phyloP scores from a whole-genome alignment of 92 coral and sea anemone species.

The Scolanthus callimorphus region DNA sequence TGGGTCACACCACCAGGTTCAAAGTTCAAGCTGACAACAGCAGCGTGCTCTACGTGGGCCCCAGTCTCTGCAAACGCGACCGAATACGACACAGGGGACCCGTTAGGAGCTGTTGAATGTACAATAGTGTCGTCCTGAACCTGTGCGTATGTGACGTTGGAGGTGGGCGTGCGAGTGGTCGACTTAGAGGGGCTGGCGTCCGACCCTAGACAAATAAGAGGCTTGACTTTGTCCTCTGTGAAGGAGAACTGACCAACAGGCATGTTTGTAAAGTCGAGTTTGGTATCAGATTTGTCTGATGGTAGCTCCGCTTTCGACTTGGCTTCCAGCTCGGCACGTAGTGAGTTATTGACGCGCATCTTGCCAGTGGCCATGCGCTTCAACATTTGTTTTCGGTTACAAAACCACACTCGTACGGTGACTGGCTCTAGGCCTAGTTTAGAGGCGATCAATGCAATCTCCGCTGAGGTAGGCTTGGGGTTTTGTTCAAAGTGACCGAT shows the following conservation, averaged over 20 bases:
- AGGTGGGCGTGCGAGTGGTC: constrained; percentile 38
- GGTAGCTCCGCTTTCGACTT: constrained; percentile 46
- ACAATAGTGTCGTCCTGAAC: constrained; percentile 77
- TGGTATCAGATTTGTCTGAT: too few relatives aligned
- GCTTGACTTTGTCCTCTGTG: constrained; percentile 85
- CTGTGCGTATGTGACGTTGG: constrained; percentile 73
- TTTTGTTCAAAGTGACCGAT: constrained; percentile 79
- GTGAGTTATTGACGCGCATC: constrained; percentile 64
- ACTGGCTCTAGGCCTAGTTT: constrained; percentile 89
- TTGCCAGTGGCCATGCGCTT: constrained; percentile 92
- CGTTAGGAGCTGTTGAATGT: constrained; percentile 25
- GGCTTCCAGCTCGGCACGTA: constrained; percentile 92
- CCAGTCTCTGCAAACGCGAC: constrained; percentile 27
- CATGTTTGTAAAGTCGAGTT: constrained; percentile 81
- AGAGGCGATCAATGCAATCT: constrained; percentile 76
- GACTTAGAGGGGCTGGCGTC: constrained; percentile 82
- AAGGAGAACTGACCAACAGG: constrained; percentile 93
- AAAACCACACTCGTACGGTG: constrained; percentile 97
- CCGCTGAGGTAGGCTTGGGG: constrained; percentile 85
- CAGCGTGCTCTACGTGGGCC: constrained; percentile 37
- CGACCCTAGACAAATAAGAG: constrained; percentile 75
- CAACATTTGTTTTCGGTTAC: constrained; percentile 95
- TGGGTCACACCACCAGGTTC: constrained; percentile 21
- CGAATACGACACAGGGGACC: constrained; percentile 14
- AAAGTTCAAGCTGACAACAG: constrained; percentile 38